Base-by-base conservation (phyloP, 2,797 vertebrate genomes). In the Anabas testudineus region DNA sequence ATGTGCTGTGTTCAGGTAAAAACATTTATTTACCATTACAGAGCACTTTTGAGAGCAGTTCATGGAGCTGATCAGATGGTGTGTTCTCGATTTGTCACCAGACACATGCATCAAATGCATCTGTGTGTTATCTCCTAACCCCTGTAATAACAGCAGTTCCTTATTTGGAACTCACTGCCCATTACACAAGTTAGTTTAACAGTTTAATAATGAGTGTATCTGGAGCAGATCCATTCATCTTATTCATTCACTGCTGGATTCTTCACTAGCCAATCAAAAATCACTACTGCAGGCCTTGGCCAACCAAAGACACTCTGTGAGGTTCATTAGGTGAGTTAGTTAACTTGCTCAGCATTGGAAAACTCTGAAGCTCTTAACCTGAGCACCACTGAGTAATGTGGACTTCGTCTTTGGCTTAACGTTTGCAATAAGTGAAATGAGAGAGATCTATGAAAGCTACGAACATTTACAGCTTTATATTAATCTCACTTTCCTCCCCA, bases 401-500 rank as follows among this genome's bases (percentile, higher is more conserved):
- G n/a, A n/a, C n/a, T n/a, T n/a, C n/a, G n/a, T n/a, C n/a, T n/a
- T n/a, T 67, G 71, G 71, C 68, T 71, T 21, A 37, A 72, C 72
- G 76, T 82, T 84, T 71, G 37, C 43, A 48, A 26, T 42, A 39
- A 22, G 57, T 56, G 51, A 59, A 41, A 48, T 28, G 74, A 73
- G 68, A 48, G 71, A 78, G 80, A 74, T 81, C 76, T 74, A 81
- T 78, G 60, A 59, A 43, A 60, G 75, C 60, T 57, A 78, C 68
- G 83, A 88, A 71, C 78, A 80, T 88, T 81, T 84, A 80, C 81
- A 79, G 78, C 75, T 74, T 58, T 72, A 78, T 79, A 90, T 89
- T 86, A 91, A 90, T 90, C 89, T 88, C 81, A 80, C 74, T 85
- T 80, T 89, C 71, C 57, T 45, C 69, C 55, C 72, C 52, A 80